Percentiles rank a stretch among this genome's conserved stretches.
Evolutionary conservation across 2,113 vertebrate genomes (phyloP).

Genomic region (Engraulis encrasicolus): DNA sequence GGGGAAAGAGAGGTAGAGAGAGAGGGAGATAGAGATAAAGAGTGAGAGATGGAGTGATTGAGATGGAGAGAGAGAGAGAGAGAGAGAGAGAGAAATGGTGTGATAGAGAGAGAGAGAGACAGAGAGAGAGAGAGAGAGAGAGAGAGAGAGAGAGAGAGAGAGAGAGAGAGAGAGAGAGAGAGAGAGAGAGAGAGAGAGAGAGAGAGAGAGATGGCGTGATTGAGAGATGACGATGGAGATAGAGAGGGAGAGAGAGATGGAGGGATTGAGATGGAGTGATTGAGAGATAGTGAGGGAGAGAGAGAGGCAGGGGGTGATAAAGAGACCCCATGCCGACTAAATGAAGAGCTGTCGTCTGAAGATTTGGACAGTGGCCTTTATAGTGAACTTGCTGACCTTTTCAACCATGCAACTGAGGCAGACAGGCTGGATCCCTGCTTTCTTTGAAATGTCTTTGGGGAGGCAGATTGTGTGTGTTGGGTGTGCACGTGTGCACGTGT

Average conservation of each 20-base stretch:
- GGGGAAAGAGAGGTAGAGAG: too few relatives aligned
- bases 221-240: too few relatives aligned
- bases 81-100: too few relatives aligned
- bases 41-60: too few relatives aligned
- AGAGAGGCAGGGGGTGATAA: too few relatives aligned
- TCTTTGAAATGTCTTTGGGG: neutral
- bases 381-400: neutral
- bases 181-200: too few relatives aligned
- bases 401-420: neutral
- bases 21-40: too few relatives aligned
- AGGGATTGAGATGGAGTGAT: too few relatives aligned
- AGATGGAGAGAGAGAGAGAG: too few relatives aligned
- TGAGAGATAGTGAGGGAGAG: too few relatives aligned
- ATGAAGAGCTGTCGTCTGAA: neutral
- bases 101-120: neutral
- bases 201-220: too few relatives aligned
- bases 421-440: neutral
- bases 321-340: neutral
- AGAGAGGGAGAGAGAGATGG: too few relatives aligned
- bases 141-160: neutral
- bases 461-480: neutral
- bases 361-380: slow-evolving; percentile 8
- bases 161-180: neutral
- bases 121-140: neutral
- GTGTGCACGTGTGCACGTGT: neutral